Base-by-base conservation (phyloP, 1,140 invertebrate species). In the Uloborus diversus region DNA sequence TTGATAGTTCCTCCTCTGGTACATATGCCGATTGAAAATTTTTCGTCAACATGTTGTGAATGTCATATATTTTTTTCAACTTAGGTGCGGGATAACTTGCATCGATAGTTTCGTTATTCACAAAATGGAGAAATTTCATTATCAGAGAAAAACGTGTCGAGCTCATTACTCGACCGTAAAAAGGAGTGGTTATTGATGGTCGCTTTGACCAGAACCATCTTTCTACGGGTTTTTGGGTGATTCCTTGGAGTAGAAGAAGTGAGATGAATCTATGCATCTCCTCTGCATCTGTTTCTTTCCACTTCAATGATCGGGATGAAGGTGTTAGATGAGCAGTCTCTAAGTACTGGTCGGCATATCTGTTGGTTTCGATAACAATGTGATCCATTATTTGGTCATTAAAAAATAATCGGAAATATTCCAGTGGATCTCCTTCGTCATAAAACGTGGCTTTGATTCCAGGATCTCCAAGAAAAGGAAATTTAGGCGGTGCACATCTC, bases 111-210 rank as follows among this genome's bases (percentile, higher is more conserved):
- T 61, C 57, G 30, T 7, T 1, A 61, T 32, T 61, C n/a, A 4
- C 3, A 1, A 61, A 61, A 32, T 61, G 57, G 9, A 61, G 20
- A 61, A 61, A 61, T 32, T 61, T 61, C 57, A 61, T 61, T 9
- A 61, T 27, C 4, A 28, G 11, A 7, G 9, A 5, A 61, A 14
- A 61, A 5, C 20, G 1, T 61, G 27, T 23, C 4, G 27, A 23
- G 30, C 23, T 61, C 57, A 61, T 61, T 30, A 61, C 7, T 1
- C n/a, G 11, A 27, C 7, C 27, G 7, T 28, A 23, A 30, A 23
- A 30, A 0, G 57, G 57, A 1, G 1, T 32, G 25, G 0, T 4
- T 32, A 28, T 9, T 28, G 30, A 28, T 30, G 25, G 25, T 28
- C 57, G 7, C 30, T 61, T 23, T 14, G 27, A 30, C 57, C 57